Base-by-base conservation (phyloP, 2,797 vertebrate genomes). In the Propithecus deckenii region DNA sequence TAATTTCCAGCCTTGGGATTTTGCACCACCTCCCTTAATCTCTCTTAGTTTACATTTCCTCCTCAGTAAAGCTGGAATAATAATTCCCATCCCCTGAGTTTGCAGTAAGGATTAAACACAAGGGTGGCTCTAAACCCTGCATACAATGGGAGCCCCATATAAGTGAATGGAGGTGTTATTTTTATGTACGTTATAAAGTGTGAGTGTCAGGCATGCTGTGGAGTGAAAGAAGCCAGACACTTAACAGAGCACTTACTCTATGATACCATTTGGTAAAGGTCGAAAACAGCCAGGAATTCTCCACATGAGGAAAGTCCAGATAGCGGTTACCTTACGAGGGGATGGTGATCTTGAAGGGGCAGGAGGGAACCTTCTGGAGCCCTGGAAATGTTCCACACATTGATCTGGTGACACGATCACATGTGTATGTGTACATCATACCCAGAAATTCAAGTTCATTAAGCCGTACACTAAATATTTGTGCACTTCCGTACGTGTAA, bases 1-100 rank as follows among this genome's bases (percentile, higher is more conserved):
- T 35, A 20, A 71, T 96, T 38, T 89, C 86, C 41, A 52, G 30
- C 23, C 43, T 61, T 9, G 3, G 13, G n/a, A 55, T 84, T 92
- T 76, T 72, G 11, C 0, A 22, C 18, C 25, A 5, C 0, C 0
- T 63, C 32, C 2, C 59, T 83, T 79, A 74, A 80, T 61, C 65
- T 25, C 57, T 5, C 10, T 65, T 15, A 46, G 22, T 55, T 72
- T 80, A 30, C 46, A 46, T 78, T 35, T 91, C 46, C 61, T 92
- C 46, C 13, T 94, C 46, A 20, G 38, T 86, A 35, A 46, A 79
- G 48, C 55, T 46, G 9, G 57, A 87, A 48, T 55, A 69, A 32
- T 46, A 23, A 59, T 23, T 74, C 50, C 63, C 59, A 1, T 57
- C 88, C 67, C 50, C 35, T 28, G 30, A 41, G 20, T 55, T 59